These are phyloP conservation scores for Sebastes nivosus DNA, from an alignment of 2,797 vertebrate species.

Conservation along the genomic window DNA sequence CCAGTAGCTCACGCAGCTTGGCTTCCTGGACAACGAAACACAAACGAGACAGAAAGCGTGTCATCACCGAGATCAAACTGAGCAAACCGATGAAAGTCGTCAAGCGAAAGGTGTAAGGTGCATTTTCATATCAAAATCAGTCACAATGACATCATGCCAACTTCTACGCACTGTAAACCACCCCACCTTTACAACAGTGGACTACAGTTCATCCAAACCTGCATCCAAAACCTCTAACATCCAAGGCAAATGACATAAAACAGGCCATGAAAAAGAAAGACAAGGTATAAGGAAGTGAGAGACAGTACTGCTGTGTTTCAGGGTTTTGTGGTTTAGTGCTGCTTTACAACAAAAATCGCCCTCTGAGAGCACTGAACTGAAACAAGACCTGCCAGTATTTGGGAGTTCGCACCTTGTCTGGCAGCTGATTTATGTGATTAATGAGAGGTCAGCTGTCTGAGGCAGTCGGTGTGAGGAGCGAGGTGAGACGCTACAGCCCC, in stretches of 20 bases:
- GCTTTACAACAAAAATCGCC: conserved; percentile 2
- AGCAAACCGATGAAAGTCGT: background rate
- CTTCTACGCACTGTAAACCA: background rate
- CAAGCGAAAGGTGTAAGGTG: background rate
- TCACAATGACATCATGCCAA: background rate
- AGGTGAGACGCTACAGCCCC: background rate
- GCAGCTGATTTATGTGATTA: conserved; percentile 52
- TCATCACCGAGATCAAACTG: background rate
- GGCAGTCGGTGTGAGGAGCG: background rate
- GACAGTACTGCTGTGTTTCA: conserved; percentile 45
- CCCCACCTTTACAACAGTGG: background rate
- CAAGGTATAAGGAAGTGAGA: conserved; percentile 33
- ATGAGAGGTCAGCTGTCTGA: conserved; percentile 42
- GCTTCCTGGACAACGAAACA: conserved; percentile 84
- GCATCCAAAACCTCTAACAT: background rate
- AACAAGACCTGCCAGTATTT: conserved; percentile 24
- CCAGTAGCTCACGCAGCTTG: conserved; percentile 93
- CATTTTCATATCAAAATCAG: background rate
- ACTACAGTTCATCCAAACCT: background rate
- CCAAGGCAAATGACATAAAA: conserved; percentile 27
- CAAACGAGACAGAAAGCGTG: background rate
- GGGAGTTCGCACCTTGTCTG: background rate
- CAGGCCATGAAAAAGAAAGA: conserved; percentile 8
- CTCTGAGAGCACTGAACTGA: conserved; percentile 10
- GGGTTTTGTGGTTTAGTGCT: background rate